Base-by-base conservation (phyloP, 2,113 vertebrate species). In the Spilogale gracilis region DNA sequence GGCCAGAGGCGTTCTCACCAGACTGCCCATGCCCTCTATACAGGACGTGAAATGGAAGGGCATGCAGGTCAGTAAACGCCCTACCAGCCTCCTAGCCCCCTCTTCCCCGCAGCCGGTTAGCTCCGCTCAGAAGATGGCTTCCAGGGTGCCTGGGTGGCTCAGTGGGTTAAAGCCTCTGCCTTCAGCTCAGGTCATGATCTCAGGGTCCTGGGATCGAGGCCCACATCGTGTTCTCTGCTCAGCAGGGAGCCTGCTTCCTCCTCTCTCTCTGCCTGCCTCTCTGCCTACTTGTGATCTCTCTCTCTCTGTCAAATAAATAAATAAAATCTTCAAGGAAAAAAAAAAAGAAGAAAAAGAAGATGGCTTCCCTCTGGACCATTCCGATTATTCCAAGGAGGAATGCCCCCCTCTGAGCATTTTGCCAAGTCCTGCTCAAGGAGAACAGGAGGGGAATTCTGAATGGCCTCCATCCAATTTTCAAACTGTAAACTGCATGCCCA, bases 401-500 rank as follows among this genome's bases (percentile, higher is more conserved):
- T 74, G 38, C 32, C 76, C 85, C 43, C n/a, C 25, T 27, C 63
- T 32, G 65, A 25, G 56, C 45, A 61, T 58, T 25, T 11, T 52
- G 91, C 61, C 76, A 48, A 45, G 67, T 38, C 48, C 63, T 73
- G n/a, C 54, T 65, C 32, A 38, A 52, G 92, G 48, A 91, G 74
- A 95, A 78, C 54, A 48, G 61, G 69, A 87, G 65, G 69, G 89
- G 67, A 71, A 45, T 80, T 69, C 25, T 43, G 83, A 81, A 73
- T 85, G 93, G 95, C 93, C 74, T 95, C 71, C 87, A 20, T 73
- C 67, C 97, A 94, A 80, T 56, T 85, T 71, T 91, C 67, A 27
- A 94, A 89, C 93, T 38, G n/a, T 74, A 87, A 97, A 81, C 88
- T 58, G 10, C 83, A 94, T 32, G 17, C 97, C 87, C 80, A 94